Evolutionary conservation across 2,888 invertebrate species (phyloP), one percentile per base, ranked within the genome.

Genomic region (Zhuqinia jingwanae): DNA sequence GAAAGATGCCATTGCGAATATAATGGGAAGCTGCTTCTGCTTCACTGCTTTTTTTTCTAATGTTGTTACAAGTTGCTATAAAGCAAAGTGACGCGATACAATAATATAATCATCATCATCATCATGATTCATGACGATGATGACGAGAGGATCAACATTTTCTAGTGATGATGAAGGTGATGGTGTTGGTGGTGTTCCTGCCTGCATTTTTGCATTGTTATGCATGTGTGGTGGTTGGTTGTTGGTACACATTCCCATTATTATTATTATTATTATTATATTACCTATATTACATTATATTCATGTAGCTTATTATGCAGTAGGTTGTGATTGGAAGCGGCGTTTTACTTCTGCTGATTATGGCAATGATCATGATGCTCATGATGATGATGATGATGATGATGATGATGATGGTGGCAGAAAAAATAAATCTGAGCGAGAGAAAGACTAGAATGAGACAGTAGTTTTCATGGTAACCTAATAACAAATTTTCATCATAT

Each of bases 1-100:
- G 36, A 86, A 68, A 81, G 79, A 86, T 80, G 80, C 73, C 78
- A 79, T 81, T 68, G 78, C 78, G n/a, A 63, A 36, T 6, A 80
- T 70, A 68, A 70, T 80, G 80, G 80, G 80, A 80, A 80, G 68
- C 56, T 63, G 25, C 76, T 77, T 81, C 73, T 75, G 80, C 85
- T 73, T 85, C 85, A 85, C 47, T 85, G 79, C 85, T 68, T n/a
- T 42, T n/a, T 22, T 42, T 20, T 75, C 56, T 79, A 53, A 63
- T 78, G 65, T 25, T 84, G 50, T 47, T 73, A 47, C 78, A 75
- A 56, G 63, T 63, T 75, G 65, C 42, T 53, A 47, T 47, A 47
- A 81, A 56, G 56, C n/a, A 50, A 70, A 53, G 47, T 45, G 58
- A 85, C 56, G 78, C 36, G 45, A n/a, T 63, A 65, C 75, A 76